Evolutionary conservation across 2,113 vertebrate genomes (phyloP).

Genomic region (Cygnus atratus): DNA sequence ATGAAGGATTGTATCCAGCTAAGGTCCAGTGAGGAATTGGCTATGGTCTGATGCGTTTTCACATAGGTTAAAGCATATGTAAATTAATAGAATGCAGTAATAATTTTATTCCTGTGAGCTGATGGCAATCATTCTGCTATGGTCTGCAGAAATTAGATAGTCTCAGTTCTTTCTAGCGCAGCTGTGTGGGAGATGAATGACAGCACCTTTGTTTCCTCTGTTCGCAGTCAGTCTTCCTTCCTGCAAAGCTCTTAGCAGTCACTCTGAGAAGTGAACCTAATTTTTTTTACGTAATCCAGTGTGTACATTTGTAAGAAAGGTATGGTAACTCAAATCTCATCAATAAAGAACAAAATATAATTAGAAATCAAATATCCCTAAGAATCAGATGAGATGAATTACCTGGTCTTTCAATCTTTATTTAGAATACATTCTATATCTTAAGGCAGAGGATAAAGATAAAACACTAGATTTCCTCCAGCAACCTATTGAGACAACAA

Average conservation of each 20-base stretch:
- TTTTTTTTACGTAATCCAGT: neutral
- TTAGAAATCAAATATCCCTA: neutral
- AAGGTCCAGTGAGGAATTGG: neutral
- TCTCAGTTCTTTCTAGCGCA: neutral
- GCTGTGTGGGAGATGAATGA: neutral
- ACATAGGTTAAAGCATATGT: neutral
- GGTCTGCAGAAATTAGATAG: neutral
- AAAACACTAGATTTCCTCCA: neutral
- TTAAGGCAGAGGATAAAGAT: neutral
- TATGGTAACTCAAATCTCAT: neutral
- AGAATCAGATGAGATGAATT: neutral
- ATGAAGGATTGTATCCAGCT: neutral
- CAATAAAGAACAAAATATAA: neutral
- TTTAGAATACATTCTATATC: neutral
- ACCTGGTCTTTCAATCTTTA: neutral
- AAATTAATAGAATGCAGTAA: neutral
- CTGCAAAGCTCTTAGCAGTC: neutral
- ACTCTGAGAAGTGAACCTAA: neutral
- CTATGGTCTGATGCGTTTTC: neutral
- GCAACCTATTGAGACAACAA: neutral
- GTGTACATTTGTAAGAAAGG: neutral
- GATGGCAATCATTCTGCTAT: neutral
- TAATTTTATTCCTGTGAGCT: constrained; percentile 8
- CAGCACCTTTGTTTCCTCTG: neutral
- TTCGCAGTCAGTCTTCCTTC: neutral